Percentiles rank a stretch among this genome's conserved stretches.
Evolutionary conservation across 1,140 invertebrate species (phyloP).

Genomic region (Armadillidium nasatum): DNA sequence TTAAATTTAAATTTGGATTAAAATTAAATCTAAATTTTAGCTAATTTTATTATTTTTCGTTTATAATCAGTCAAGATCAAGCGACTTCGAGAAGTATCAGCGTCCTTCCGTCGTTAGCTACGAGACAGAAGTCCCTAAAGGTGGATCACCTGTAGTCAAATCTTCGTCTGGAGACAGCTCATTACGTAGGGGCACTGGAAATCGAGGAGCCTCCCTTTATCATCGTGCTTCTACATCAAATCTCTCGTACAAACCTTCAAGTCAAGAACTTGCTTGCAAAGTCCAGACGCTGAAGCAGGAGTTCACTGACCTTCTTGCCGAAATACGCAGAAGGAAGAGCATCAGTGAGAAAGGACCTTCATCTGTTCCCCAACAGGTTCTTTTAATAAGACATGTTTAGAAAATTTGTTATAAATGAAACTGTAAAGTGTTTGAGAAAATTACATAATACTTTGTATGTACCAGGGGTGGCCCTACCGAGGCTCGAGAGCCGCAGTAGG

Average conservation of each 20-base stretch:
- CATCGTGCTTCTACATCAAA: background rate
- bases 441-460: background rate
- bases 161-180: background rate
- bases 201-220: background rate
- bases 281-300: slow-evolving; percentile 55
- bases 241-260: background rate
- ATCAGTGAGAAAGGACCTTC: no score
- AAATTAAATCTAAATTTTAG: no score
- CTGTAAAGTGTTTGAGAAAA: no score
- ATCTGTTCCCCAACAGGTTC: no score
- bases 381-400: no score
- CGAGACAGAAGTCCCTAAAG: background rate
- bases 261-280: slow-evolving; percentile 48
- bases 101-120: background rate
- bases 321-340: slow-evolving; percentile 50
- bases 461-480: no score
- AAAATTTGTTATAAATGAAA: no score
- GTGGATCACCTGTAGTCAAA: background rate
- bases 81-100: background rate
- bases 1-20: no score
- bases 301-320: slow-evolving; percentile 53
- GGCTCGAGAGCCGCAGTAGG: no score
- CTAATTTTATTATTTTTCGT: background rate
- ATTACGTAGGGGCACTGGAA: background rate
- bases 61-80: background rate